A percentile compares a stretch with the other conserved stretches of the same genome.
Conservation (phyloP, 2,888 invertebrate species). For the Tipula helvola region DNA sequence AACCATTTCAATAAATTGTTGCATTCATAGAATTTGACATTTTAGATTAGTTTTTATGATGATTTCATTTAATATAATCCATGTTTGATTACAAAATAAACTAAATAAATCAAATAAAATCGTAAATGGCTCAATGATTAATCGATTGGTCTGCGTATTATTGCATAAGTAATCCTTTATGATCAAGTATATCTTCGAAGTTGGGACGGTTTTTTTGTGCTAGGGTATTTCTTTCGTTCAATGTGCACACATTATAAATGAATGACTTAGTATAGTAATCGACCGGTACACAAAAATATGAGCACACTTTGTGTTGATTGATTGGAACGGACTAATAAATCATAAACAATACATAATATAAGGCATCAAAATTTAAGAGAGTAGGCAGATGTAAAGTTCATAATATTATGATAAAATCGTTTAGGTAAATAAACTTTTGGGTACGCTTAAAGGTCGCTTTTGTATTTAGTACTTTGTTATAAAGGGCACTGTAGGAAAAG, state of each 20-base stretch:
- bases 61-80: background rate
- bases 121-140: background rate
- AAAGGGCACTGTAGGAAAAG: background rate
- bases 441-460: background rate
- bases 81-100: no score
- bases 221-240: background rate
- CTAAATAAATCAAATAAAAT: background rate
- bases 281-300: background rate
- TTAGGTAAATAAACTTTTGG: background rate
- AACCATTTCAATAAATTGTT: no score
- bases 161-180: background rate
- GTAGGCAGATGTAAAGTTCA: background rate
- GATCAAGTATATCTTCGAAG: background rate
- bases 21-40: no score
- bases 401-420: background rate
- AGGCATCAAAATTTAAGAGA: background rate
- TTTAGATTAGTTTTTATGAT: background rate
- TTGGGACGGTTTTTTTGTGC: background rate
- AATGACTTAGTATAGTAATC: background rate
- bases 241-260: background rate
- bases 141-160: background rate
- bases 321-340: background rate
- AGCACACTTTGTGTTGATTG: background rate
- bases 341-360: background rate
- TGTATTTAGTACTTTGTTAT: background rate